Evolutionary conservation across 2,888 invertebrate species (phyloP), one percentile per base, ranked within the genome.

Genomic region (Cryptocheilus praepositus): DNA sequence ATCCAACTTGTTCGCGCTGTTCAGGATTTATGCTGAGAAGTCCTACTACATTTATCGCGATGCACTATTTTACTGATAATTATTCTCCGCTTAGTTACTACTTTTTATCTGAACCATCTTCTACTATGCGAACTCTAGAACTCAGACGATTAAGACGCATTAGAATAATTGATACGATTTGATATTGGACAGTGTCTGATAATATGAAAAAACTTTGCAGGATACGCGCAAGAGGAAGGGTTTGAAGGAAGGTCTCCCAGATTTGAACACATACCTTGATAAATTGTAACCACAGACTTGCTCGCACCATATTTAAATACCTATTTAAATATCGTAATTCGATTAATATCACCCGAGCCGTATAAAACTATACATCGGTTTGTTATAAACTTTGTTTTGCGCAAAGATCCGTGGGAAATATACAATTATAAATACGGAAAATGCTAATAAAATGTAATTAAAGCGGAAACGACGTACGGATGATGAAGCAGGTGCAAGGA

Each of bases 191-290:
- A 5, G 28, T 28, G 28, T 5, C 36, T 36, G 11, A 36, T 36
- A 36, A 11, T 36, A n/a, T n/a, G 2, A 16, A 49, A 5, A 36
- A 36, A 36, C 7, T 68, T 85, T 91, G 56, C 91, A 94, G 93
- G 97, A 97, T 65, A 98, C 96, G 83, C 95, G 99, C 90, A 99
- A 99, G 92, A 94, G 99, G 90, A 99, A 99, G 93, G 99, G 99
- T 90, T 93, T 99, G 89, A 99, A 98, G 91, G 98, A 98, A 89
- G 97, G 96, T 89, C 93, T 99, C 82, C 99, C 99, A 86, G 96
- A 97, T 89, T 92, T 99, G 88, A 91, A 94, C 88, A 95, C 96
- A 92, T 99, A 97, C 91, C 92, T 98, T 91, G 99, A 99, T 93
- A 99, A 99, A 92, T 92, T 99, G 95, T 99, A 98, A 97, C 89